These are phyloP conservation scores for Himalopsyche phryganea DNA, from an alignment of 1,140 invertebrate genomes.

Conservation along the genomic window DNA sequence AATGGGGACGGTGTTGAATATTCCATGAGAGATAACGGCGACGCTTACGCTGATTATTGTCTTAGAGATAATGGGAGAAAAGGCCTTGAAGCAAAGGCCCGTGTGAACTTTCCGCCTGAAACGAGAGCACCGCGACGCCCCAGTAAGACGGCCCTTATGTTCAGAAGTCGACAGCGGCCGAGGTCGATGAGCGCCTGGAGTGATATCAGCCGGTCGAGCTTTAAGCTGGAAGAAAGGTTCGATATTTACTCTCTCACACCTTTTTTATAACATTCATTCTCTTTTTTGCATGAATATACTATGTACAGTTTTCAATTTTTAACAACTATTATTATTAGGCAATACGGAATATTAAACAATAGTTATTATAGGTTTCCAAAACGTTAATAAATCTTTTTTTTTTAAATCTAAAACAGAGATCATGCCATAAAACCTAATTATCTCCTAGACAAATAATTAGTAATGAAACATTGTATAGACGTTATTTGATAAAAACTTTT, in stretches of 20 bases:
- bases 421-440: no score
- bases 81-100: constrained; percentile 48
- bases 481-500: no score
- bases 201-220: constrained; percentile 74
- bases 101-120: constrained; percentile 72
- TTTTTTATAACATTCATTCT: no score
- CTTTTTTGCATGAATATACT: no score
- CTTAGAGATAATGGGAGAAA: constrained; percentile 38
- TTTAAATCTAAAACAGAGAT: no score
- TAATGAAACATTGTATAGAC: no score
- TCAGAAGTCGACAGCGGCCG: constrained; percentile 55
- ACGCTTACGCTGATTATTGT: constrained; percentile 44
- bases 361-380: no score
- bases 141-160: constrained; percentile 46
- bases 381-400: no score
- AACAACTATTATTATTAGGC: no score
- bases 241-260: neutral
- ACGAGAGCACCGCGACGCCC: constrained; percentile 58
- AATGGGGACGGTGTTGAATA: constrained; percentile 29
- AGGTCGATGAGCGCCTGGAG: constrained; percentile 83
- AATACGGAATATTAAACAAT: no score
- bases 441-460: no score
- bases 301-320: no score
- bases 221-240: constrained; percentile 76
- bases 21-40: constrained; percentile 40